Conservation (phyloP, 2,797 vertebrate genomes). For the Podarcis lilfordi region DNA sequence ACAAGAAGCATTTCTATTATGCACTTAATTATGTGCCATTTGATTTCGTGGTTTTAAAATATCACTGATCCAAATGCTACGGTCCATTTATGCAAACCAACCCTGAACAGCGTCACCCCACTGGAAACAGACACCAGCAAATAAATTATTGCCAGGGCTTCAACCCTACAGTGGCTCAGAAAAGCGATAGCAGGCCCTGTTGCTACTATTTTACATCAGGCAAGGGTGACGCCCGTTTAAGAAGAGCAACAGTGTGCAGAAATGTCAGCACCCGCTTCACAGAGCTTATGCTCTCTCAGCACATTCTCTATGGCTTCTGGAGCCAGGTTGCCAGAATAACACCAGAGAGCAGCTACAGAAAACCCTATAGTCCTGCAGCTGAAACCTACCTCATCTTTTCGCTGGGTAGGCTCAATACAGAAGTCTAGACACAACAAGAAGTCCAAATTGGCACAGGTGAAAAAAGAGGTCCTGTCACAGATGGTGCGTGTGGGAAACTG, state of each 20-base stretch:
- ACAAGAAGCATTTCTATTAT: not conserved
- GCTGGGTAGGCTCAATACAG: not conserved
- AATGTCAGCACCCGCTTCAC: slow-evolving; percentile 56
- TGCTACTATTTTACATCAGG: not conserved
- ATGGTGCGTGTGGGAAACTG: not conserved
- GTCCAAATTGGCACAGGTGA: slow-evolving; percentile 37
- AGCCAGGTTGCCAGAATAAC: slow-evolving; percentile 58
- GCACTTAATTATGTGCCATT: not conserved
- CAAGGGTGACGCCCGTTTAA: slow-evolving; percentile 29
- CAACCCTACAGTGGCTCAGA: not conserved
- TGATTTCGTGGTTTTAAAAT: not conserved
- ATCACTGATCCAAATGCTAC: not conserved
- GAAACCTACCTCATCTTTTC: slow-evolving; percentile 19
- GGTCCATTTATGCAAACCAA: not conserved
- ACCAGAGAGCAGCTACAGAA: slow-evolving; percentile 21
- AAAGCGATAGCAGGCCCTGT: not conserved
- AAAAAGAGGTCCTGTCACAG: not conserved
- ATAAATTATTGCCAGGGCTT: slow-evolving; percentile 38
- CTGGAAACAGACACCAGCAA: slow-evolving; percentile 32
- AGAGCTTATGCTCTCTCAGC: slow-evolving; percentile 57
- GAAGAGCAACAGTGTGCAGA: slow-evolving; percentile 55
- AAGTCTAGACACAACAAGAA: slow-evolving; percentile 48
- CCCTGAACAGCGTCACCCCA: not conserved
- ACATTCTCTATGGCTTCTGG: slow-evolving; percentile 51
- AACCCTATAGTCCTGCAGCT: slow-evolving; percentile 51